Evolutionary conservation across 2,888 invertebrate genomes (phyloP).

Genomic region (Imbricaverruca yamaguchii): DNA sequence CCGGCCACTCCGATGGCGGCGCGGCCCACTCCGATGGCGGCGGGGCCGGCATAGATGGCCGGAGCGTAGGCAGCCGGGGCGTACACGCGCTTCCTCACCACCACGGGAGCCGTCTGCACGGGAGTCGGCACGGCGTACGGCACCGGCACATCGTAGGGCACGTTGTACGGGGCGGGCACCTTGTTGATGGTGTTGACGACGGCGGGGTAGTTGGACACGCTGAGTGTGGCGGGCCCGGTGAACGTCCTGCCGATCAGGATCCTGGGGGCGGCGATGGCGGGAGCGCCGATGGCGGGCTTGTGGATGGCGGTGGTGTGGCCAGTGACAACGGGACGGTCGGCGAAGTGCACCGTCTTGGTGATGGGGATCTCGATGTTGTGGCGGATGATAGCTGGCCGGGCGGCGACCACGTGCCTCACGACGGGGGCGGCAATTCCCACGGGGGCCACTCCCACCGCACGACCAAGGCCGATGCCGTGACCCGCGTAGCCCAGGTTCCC

Average conservation of each 20-base stretch:
- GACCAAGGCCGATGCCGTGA: background rate
- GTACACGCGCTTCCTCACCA: constrained; percentile 11
- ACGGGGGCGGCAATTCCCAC: background rate
- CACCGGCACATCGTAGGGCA: background rate
- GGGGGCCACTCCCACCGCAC: background rate
- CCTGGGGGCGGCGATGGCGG: constrained; percentile 30
- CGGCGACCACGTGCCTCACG: constrained; percentile 21
- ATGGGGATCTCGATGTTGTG: constrained; percentile 30
- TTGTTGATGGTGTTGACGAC: constrained; percentile 9
- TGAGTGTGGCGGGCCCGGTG: constrained; percentile 25
- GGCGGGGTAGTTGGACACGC: background rate
- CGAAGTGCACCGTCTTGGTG: constrained; percentile 30
- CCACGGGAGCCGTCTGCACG: background rate
- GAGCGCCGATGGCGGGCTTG: constrained; percentile 30
- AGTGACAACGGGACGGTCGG: constrained; percentile 28
- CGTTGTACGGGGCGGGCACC: background rate
- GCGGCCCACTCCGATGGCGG: background rate
- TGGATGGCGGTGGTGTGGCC: constrained; percentile 30
- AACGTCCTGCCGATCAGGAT: constrained; percentile 28
- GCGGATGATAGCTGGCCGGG: constrained; percentile 25
- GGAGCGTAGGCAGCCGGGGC: constrained; percentile 4
- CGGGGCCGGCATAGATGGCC: background rate
- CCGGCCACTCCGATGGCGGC: background rate
- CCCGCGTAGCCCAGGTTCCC: background rate
- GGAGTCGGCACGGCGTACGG: background rate